phyloP scores from a whole-genome alignment of 2,113 vertebrate species.

The Papio anubis region DNA sequence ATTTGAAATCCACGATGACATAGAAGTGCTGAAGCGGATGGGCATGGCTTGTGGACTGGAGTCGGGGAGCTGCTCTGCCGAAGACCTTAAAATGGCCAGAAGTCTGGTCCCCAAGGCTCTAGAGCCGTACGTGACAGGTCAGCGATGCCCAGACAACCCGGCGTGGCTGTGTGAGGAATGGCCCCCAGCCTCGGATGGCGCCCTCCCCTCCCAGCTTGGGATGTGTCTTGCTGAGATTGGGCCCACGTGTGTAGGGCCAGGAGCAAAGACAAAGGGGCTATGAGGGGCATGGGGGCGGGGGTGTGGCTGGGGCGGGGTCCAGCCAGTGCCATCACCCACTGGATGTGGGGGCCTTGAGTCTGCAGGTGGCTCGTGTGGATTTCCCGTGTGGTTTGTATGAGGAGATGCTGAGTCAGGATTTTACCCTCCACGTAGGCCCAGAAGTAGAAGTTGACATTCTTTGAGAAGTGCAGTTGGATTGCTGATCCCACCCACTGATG shows the following conservation, averaged over 20 bases:
- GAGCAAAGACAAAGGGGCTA: background rate
- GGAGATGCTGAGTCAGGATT: background rate
- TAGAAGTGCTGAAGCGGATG: slow-evolving; percentile 99
- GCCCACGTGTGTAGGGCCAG: background rate
- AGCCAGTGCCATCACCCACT: rapidly evolving
- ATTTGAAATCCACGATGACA: slow-evolving; percentile 99
- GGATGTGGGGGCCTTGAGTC: too few relatives aligned
- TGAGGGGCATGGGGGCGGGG: background rate
- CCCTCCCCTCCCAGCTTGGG: background rate
- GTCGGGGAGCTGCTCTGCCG: slow-evolving; percentile 95
- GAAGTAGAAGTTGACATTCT: background rate
- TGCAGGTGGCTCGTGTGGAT: background rate
- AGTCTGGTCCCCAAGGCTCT: slow-evolving; percentile 97
- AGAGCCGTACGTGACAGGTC: slow-evolving; percentile 99
- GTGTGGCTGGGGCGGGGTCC: background rate
- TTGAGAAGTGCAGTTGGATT: background rate
- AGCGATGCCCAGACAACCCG: slow-evolving; percentile 5
- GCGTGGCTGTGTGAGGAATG: background rate
- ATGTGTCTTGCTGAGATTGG: background rate
- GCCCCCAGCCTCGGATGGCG: rapidly evolving
- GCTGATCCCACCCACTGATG: rapidly evolving
- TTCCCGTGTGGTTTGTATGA: rapidly evolving
- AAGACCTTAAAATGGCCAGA: slow-evolving; percentile 94
- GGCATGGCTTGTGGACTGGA: slow-evolving; percentile 98
- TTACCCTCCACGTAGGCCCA: background rate